phyloP scores from a whole-genome alignment of 2,113 vertebrate genomes.

The Thamnaconus septentrionalis region DNA sequence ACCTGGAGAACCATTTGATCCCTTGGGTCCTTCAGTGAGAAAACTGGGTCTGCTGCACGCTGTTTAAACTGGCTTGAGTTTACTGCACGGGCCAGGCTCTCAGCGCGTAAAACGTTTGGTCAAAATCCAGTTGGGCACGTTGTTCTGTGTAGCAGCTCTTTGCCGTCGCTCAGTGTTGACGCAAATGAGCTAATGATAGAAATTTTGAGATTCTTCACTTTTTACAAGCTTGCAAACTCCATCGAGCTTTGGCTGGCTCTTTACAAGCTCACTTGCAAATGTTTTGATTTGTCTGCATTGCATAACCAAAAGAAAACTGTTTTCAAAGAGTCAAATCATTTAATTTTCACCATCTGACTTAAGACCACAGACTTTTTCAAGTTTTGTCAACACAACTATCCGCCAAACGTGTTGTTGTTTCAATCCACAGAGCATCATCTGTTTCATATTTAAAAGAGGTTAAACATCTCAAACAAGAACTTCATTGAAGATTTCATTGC shows the following conservation, averaged over 20 bases:
- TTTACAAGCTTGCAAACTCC: background rate
- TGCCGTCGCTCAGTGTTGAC: slow-evolving; percentile 29
- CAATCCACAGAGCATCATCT: slow-evolving; percentile 55
- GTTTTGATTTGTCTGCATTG: background rate
- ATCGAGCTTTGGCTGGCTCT: background rate
- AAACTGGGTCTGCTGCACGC: slow-evolving; percentile 20
- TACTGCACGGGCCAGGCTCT: slow-evolving; percentile 14
- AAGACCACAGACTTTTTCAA: slow-evolving; percentile 26
- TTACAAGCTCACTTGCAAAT: background rate
- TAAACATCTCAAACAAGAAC: slow-evolving; percentile 3
- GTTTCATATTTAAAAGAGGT: slow-evolving; percentile 43
- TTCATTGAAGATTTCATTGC: slow-evolving; percentile 16
- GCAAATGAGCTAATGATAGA: background rate
- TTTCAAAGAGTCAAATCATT: slow-evolving; percentile 19
- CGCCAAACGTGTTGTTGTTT: slow-evolving; percentile 48
- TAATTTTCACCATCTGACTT: slow-evolving; percentile 27
- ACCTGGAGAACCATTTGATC: slow-evolving; percentile 55
- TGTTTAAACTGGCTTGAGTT: slow-evolving; percentile 42
- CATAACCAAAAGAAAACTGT: background rate
- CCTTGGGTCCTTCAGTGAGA: slow-evolving; percentile 39
- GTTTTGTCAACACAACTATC: slow-evolving; percentile 18
- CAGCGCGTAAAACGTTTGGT: slow-evolving; percentile 40
- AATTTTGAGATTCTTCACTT: background rate
- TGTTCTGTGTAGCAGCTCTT: slow-evolving; percentile 49
- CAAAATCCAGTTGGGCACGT: slow-evolving; percentile 32